Base-by-base conservation (phyloP, 2,888 invertebrate species). In the Drosophila mettleri region DNA sequence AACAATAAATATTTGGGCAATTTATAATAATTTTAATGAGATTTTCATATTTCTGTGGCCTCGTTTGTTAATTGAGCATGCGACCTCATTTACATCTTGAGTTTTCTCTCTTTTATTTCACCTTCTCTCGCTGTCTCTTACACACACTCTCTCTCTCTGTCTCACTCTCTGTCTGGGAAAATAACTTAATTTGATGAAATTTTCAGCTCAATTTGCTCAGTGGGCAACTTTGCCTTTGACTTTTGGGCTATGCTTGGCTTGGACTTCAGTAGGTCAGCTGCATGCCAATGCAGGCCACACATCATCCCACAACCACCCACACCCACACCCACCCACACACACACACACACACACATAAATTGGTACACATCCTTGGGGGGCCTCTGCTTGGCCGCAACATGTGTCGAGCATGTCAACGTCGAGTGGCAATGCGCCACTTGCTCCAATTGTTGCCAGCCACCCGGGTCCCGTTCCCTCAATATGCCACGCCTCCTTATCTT, bases 331-430 rank as follows among this genome's bases (percentile, higher is more conserved):
- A 39, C 29, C 22, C 18, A 31, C 20, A 6, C 29, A 48, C 55
- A 24, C 12, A 49, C 27, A 41, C 33, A 68, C 38, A 14, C 16
- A 38, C 16, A 27, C 12, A 18, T 20, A 14, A 38, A 39, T 36
- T 58, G 46, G 36, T 31, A 14, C 43, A 65, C 27, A 65, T 65
- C 45, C 54, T 65, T 54, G 31, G 34, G 24, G 41, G 31, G n/a
- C n/a, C 27, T 24, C 45, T 3, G 31, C n/a, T 43, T 22, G 41
- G 58, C 57, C 60, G 60, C 74, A 75, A 71, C 66, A 71, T 76
- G 74, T 74, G 72, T 74, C 75, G 22, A 39, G 36, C 51, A 57
- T 73, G 69, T 71, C 72, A 74, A 55, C 61, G 52, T 72, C 54
- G 57, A 71, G 57, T 59, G 66, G 36, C 43, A 46, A 33, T 61